Evolutionary conservation across 2,888 invertebrate species (phyloP), one percentile per base, ranked within the genome.

Genomic region (Eugnorisma glareosa): DNA sequence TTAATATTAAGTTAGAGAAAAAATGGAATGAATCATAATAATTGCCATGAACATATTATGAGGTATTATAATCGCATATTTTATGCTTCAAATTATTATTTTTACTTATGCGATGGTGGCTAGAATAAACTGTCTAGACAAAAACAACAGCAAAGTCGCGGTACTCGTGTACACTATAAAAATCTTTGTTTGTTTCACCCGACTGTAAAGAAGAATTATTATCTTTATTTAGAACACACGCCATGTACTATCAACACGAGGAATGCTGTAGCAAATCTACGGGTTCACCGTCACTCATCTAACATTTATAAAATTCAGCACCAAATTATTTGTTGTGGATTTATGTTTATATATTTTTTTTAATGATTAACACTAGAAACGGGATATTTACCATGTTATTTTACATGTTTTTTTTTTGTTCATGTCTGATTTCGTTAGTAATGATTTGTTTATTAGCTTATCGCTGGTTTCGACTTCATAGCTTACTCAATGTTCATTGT

Each of bases 221-320:
- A 76, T 51, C 15, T 73, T 61, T 78, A 77, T 84, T 77, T 75
- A 82, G 37, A 84, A 67, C 67, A 78, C 48, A 72, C 69, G 63
- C 67, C 67, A 73, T 78, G 63, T 78, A 75, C 73, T 61, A 71
- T 67, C 69, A 40, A 84, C 54, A 75, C 40, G 45, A 59, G 78
- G 85, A 83, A 81, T 84, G 85, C 74, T 75, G 72, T 48, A 75
- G 67, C 63, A 75, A 75, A 75, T 54, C n/a, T 78, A 70, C 70
- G 59, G 74, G 67, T 82, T 72, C 43, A 71, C 57, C 81, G 74
- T 75, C 85, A 84, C 82, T 84, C 83, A 73, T 63, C 31, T 64
- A 75, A 67, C 68, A 24, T 71, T 81, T 67, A 64, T 70, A 72
- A 74, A 78, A 70, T 63, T 76, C 72, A 83, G 80, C 81, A 83